Base-by-base conservation (phyloP, 2,888 invertebrate genomes). In the Drosophila kuntzei region DNA sequence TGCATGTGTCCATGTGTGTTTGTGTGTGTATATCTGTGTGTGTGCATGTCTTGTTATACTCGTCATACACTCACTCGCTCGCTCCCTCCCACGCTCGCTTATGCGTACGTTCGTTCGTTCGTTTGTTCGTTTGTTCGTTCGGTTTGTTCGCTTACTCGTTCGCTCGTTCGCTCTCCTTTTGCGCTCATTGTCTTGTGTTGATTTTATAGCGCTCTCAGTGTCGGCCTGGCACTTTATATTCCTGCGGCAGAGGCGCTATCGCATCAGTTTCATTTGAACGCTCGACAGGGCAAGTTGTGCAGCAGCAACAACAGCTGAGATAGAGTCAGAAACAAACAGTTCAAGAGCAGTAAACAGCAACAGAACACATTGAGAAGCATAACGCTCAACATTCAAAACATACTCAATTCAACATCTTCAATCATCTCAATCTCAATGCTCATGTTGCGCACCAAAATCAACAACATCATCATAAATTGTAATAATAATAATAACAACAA, bases 181-280 rank as follows among this genome's bases (percentile, higher is more conserved):
- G 32, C 58, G 32, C 69, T 69, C 60, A 65, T 50, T 49, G 39
- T 2, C 37, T 53, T 32, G 39, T 63, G 57, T 77, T 43, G 49
- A 27, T 47, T 59, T 41, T 54, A 43, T 63, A 16, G 46, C 58
- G 47, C 64, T 67, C 64, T 37, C 37, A 9, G 16, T 18, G 32
- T 20, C 3, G n/a, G 34, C 34, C 55, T 58, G 49, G 22, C 27
- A 49, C 58, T 64, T 69, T 84, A 88, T 85, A 84, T 86, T 88
- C 83, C 80, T 79, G 70, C 50, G 55, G 36, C 63, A 50, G 69
- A 44, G 49, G 50, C 66, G 61, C 39, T 68, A 73, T 71, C 60
- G 78, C 79, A 70, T 77, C 89, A 90, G 90, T 89, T 86, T 80
- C 75, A 72, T 86, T 80, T 71, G 76, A 86, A 88, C 80, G 76